A percentile compares a stretch with the other conserved stretches of the same genome.
phyloP scores from a whole-genome alignment of 2,797 vertebrate genomes.

The Argentina silus region DNA sequence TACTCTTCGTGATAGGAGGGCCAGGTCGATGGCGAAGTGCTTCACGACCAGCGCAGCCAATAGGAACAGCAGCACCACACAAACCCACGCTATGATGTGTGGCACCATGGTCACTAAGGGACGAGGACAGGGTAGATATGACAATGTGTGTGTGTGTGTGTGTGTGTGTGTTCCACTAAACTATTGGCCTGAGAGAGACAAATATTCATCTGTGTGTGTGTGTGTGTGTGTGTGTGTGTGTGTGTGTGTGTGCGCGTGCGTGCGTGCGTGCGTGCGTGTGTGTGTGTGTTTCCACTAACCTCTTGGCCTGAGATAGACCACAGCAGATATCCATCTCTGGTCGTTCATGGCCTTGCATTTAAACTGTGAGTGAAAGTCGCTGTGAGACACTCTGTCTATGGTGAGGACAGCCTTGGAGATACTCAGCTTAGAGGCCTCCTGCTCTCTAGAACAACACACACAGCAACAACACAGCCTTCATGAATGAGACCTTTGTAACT shows the following conservation, averaged over 20 bases:
- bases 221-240: not conserved
- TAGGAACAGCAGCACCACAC: not conserved
- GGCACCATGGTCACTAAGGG: not conserved
- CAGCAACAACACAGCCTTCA: too few species aligned
- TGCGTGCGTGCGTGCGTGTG: not conserved
- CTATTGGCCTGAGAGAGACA: too few species aligned
- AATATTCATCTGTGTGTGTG: not conserved
- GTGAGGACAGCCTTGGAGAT: not conserved
- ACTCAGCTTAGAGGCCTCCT: not conserved
- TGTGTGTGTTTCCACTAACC: not conserved
- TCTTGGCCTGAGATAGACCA: not conserved
- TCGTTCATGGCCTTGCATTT: not conserved
- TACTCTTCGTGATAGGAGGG: not conserved
- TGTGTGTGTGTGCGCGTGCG: too few species aligned
- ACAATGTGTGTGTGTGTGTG: not conserved
- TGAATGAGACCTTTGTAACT: too few species aligned
- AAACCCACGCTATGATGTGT: not conserved
- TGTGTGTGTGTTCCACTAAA: not conserved
- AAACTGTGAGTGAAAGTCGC: not conserved
- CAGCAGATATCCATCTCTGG: not conserved
- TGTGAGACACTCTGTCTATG: not conserved
- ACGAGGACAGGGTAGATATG: not conserved
- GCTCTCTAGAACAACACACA: not conserved
- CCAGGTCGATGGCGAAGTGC: not conserved
- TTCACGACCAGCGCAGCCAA: not conserved